Conservation (phyloP, 2,888 invertebrate species). For the Nymphalis c-album region DNA sequence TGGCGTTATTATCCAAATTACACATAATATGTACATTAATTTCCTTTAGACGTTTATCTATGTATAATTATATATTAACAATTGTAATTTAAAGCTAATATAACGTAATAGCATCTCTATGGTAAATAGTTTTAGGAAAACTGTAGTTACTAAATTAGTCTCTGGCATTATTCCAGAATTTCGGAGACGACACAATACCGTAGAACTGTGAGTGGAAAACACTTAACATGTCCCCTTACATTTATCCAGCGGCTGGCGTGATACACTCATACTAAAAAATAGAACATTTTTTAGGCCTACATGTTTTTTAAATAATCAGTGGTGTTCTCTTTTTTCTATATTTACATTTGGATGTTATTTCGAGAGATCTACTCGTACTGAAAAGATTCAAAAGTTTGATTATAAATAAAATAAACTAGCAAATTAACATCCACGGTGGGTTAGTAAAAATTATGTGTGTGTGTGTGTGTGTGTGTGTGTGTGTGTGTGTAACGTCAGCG, state of each 20-base stretch:
- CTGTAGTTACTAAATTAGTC: not conserved
- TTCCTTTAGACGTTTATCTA: too few species aligned
- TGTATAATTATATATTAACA: too few species aligned
- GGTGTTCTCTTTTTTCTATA: not conserved
- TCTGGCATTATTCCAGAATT: constrained; percentile 16
- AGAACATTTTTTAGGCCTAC: constrained; percentile 1
- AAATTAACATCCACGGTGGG: too few species aligned
- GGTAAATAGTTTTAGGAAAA: not conserved
- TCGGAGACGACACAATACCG: constrained; percentile 29
- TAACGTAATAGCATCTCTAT: too few species aligned
- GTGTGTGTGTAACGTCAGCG: too few species aligned
- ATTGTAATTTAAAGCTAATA: too few species aligned
- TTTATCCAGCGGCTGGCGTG: constrained; percentile 14
- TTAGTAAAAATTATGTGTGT: too few species aligned
- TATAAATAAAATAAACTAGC: too few species aligned
- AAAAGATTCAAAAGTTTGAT: too few species aligned
- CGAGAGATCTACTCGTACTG: not conserved
- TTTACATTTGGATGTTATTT: not conserved
- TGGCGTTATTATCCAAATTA: too few species aligned
- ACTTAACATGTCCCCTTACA: constrained; percentile 23
- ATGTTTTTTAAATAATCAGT: not conserved
- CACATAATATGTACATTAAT: too few species aligned
- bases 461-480: too few species aligned
- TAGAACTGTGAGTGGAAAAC: constrained; percentile 16
- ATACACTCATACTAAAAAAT: constrained; percentile 11